Percentiles rank a stretch among this genome's conserved stretches.
phyloP scores from a whole-genome alignment of 2,113 vertebrate genomes.

The Sturnus vulgaris region DNA sequence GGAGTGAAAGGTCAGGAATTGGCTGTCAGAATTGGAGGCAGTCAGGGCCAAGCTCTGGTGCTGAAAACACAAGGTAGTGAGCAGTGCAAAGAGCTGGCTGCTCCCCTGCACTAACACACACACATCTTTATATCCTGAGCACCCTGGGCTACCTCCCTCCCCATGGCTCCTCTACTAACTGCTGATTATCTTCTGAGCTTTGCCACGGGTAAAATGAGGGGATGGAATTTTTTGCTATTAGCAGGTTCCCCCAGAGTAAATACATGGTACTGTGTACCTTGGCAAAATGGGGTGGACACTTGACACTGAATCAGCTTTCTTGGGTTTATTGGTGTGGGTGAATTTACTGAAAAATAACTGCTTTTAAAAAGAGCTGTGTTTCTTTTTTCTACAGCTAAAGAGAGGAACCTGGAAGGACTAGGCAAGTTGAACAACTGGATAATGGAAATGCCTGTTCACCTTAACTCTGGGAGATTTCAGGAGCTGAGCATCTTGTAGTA shows the following conservation, averaged over 20 bases:
- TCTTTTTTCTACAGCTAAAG: not conserved
- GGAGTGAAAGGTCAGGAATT: slow-evolving; percentile 23
- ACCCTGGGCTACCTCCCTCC: not conserved
- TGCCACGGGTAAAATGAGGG: not conserved
- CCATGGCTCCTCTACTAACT: not conserved
- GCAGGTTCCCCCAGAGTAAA: not conserved
- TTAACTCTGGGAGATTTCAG: not conserved
- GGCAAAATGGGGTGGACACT: not conserved
- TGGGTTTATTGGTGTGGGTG: not conserved
- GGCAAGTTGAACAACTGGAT: not conserved
- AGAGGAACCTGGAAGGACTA: not conserved
- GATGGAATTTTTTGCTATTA: slow-evolving; percentile 33
- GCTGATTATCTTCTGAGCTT: slow-evolving; percentile 33
- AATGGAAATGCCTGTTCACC: not conserved
- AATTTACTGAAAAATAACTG: slow-evolving; percentile 25
- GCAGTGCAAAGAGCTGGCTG: not conserved
- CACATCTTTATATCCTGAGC: not conserved
- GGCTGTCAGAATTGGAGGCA: slow-evolving; percentile 29
- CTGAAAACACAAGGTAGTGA: not conserved
- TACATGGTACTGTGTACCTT: not conserved
- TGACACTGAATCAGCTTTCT: not conserved
- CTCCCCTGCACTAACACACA: not conserved
- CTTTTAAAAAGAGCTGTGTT: not conserved
- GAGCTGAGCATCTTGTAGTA: not conserved
- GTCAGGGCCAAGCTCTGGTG: not conserved